phyloP scores from a whole-genome alignment of 2,113 vertebrate genomes.

The Syrrhaptes paradoxus region DNA sequence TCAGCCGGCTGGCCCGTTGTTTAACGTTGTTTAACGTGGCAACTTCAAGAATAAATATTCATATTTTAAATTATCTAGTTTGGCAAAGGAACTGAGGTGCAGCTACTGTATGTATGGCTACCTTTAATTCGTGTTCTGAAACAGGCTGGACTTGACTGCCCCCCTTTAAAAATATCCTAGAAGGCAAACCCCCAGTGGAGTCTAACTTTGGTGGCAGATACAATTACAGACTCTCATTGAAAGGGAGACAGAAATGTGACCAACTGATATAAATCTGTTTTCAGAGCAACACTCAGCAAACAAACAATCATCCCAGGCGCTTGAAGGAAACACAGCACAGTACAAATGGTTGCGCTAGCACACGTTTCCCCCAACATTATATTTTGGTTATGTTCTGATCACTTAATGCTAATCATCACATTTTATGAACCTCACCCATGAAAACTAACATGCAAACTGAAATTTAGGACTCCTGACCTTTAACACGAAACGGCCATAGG shows the following conservation, averaged over 20 bases:
- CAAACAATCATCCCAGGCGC: not conserved
- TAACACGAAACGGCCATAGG: conserved; percentile 56
- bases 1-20: not conserved
- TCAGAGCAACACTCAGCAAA: not conserved
- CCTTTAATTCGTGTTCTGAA: conserved; percentile 1
- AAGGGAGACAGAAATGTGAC: not conserved
- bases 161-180: conserved; percentile 1
- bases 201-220: not conserved
- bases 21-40: not conserved
- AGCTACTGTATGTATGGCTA: not conserved
- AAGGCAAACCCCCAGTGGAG: not conserved
- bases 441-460: conserved; percentile 28
- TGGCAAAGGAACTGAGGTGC: conserved; percentile 29
- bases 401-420: not conserved
- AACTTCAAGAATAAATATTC: conserved; percentile 54
- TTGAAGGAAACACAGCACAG: not conserved
- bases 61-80: conserved; percentile 29
- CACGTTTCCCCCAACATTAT: not conserved
- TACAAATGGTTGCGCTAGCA: not conserved
- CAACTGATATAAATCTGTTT: not conserved
- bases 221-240: not conserved
- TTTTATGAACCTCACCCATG: conserved; percentile 37
- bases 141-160: not conserved
- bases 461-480: conserved; percentile 70
- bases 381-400: not conserved